Conservation (phyloP, 2,113 vertebrate species). For the Labrus mixtus region DNA sequence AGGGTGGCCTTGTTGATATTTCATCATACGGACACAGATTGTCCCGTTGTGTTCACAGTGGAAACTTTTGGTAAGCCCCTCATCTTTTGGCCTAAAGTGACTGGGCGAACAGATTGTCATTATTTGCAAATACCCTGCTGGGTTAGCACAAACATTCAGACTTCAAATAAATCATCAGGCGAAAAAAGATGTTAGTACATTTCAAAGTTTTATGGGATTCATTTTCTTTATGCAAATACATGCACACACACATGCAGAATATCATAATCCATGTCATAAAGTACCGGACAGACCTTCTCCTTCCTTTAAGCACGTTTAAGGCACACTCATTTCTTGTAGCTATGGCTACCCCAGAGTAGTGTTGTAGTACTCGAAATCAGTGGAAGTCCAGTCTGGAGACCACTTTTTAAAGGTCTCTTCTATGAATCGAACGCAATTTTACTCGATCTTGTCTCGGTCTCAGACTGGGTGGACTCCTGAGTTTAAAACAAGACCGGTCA, state of each 20-base stretch:
- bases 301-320: too few species aligned
- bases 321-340: too few species aligned
- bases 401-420: too few species aligned
- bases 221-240: not conserved
- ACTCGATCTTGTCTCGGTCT: too few species aligned
- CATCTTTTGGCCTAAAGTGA: not conserved
- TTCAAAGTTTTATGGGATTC: not conserved
- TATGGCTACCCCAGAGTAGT: too few species aligned
- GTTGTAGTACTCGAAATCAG: too few species aligned
- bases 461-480: too few species aligned
- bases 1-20: conserved; percentile 41
- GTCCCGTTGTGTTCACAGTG: conserved; percentile 28
- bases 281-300: too few species aligned
- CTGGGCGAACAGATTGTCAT: conserved; percentile 20
- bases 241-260: too few species aligned
- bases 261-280: not conserved
- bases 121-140: not conserved
- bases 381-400: too few species aligned
- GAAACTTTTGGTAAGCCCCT: conserved; percentile 21
- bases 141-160: not conserved
- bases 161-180: not conserved
- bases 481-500: too few species aligned
- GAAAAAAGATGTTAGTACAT: not conserved
- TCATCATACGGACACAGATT: conserved; percentile 40
- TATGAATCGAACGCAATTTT: too few species aligned